Evolutionary conservation across 64 coral and sea anemone species (phyloP).

Genomic region (Actinia tenebrosa): DNA sequence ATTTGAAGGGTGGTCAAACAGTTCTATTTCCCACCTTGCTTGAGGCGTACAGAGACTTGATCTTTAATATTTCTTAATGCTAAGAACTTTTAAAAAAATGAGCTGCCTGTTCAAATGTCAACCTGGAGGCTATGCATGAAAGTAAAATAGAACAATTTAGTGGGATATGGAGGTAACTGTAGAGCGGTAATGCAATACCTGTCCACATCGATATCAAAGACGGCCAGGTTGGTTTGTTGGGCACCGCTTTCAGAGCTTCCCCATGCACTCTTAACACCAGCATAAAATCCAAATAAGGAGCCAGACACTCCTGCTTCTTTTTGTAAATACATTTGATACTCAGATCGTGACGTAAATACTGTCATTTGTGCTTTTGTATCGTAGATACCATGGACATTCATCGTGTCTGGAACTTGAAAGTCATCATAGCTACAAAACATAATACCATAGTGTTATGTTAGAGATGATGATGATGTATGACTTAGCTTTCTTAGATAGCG

Average conservation of each 20-base stretch:
- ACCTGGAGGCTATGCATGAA: not conserved
- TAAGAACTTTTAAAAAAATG: too few relatives aligned
- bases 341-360: constrained; percentile 15
- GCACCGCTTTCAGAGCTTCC: constrained; percentile 1
- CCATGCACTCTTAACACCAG: constrained; percentile 27
- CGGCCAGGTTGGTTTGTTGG: not conserved
- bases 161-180: too few relatives aligned
- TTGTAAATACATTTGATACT: constrained; percentile 39
- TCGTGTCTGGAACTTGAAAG: constrained; percentile 47
- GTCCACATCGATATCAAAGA: constrained; percentile 38
- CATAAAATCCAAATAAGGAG: constrained; percentile 38
- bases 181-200: too few relatives aligned
- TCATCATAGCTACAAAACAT: constrained; percentile 30
- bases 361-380: constrained; percentile 30
- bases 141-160: not conserved
- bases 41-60: too few relatives aligned
- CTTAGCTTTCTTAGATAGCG: too few relatives aligned
- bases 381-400: constrained; percentile 58
- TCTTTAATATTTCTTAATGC: too few relatives aligned
- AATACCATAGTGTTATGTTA: too few relatives aligned
- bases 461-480: too few relatives aligned
- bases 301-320: constrained; percentile 34
- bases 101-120: too few relatives aligned
- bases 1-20: too few relatives aligned
- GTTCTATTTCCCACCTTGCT: too few relatives aligned